These are phyloP conservation scores for Troglohyphantes excavatus DNA, from an alignment of 2,888 invertebrate species.

Conservation along the genomic window DNA sequence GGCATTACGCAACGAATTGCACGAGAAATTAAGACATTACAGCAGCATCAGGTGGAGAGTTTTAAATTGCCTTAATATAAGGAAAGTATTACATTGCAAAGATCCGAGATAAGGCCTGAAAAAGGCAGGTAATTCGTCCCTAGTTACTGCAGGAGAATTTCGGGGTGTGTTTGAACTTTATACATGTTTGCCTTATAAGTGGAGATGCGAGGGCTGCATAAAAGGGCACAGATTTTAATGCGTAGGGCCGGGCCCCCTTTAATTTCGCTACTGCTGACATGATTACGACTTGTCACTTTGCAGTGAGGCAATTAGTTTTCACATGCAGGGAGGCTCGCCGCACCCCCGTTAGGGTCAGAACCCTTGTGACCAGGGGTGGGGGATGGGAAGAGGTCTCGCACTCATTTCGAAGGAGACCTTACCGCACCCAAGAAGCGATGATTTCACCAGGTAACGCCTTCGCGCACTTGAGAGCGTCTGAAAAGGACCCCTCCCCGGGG, in stretches of 20 bases:
- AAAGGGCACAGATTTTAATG: conserved; percentile 69
- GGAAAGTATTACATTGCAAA: conserved; percentile 46
- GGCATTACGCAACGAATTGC: conserved; percentile 29
- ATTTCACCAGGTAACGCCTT: conserved; percentile 60
- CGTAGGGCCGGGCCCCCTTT: conserved; percentile 70
- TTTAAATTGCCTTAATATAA: conserved; percentile 49
- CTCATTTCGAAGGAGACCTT: conserved; percentile 53
- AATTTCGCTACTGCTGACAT: conserved; percentile 77
- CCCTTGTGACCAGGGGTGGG: conserved; percentile 57
- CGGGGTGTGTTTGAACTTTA: conserved; percentile 66
- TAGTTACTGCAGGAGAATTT: conserved; percentile 54
- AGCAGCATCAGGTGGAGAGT: conserved; percentile 29
- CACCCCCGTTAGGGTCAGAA: conserved; percentile 64
- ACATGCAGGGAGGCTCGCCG: conserved; percentile 65
- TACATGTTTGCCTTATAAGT: conserved; percentile 70
- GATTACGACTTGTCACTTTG: conserved; percentile 73
- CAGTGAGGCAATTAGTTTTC: conserved; percentile 71
- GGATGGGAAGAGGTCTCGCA: conserved; percentile 48
- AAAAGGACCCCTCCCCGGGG: conserved; percentile 39
- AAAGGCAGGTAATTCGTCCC: conserved; percentile 54
- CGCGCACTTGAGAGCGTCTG: conserved; percentile 47
- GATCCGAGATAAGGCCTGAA: conserved; percentile 45
- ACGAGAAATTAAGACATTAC: conserved; percentile 63
- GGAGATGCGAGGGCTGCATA: conserved; percentile 26
- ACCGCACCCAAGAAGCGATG: conserved; percentile 73